These are phyloP conservation scores for Rhinophrynus dorsalis DNA, from an alignment of 2,797 vertebrate species.

Conservation along the genomic window DNA sequence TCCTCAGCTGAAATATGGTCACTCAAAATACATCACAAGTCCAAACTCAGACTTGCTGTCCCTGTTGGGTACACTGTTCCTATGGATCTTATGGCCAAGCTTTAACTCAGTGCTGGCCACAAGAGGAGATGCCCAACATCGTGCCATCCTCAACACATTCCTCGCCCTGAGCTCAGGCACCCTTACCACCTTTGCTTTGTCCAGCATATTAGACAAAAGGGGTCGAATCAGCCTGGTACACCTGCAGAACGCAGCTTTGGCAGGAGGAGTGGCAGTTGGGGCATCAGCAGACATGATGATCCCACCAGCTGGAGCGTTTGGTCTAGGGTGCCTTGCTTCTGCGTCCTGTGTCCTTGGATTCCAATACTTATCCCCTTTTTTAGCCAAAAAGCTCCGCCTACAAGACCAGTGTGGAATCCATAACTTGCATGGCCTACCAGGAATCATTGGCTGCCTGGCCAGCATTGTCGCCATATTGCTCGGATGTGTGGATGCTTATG, in stretches of 20 bases:
- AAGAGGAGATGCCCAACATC: constrained; percentile 75
- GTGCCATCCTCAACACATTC: constrained; percentile 81
- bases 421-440: constrained; percentile 80
- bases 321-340: constrained; percentile 74
- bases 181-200: constrained; percentile 74
- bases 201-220: constrained; percentile 72
- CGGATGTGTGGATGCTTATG: constrained; percentile 61
- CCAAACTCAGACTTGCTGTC: constrained; percentile 75
- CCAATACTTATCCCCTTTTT: constrained; percentile 74
- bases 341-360: constrained; percentile 76
- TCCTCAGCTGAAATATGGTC: constrained; percentile 52
- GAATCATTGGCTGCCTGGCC: constrained; percentile 71
- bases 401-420: constrained; percentile 85
- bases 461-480: constrained; percentile 68
- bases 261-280: constrained; percentile 78
- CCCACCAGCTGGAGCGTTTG: constrained; percentile 68
- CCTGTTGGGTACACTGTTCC: constrained; percentile 76
- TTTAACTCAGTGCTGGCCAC: constrained; percentile 77
- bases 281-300: constrained; percentile 78
- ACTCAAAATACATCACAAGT: constrained; percentile 72
- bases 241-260: constrained; percentile 82
- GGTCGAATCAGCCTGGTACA: constrained; percentile 77
- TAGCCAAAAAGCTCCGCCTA: constrained; percentile 61
- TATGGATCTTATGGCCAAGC: constrained; percentile 89
- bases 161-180: constrained; percentile 75